Base-by-base conservation (phyloP, 2,888 invertebrate species). In the Rhingia rostrata region DNA sequence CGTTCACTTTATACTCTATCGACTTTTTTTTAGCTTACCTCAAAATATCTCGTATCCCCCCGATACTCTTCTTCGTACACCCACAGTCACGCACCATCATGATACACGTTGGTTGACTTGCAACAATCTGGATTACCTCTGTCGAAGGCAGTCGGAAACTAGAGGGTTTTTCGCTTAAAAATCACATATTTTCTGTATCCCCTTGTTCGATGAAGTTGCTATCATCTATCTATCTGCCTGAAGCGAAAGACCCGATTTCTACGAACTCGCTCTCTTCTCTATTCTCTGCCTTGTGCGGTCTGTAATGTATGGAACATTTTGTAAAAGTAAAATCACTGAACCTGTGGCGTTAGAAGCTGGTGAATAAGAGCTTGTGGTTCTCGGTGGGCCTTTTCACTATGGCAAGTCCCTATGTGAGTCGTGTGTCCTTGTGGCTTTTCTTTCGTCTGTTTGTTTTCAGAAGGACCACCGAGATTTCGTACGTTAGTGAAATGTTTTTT, bases 321-420 rank as follows among this genome's bases (percentile, higher is more conserved):
- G 69, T 66, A 12, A 80, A 84, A 75, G 69, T 66, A 12, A 80
- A 84, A 75, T 80, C 80, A 66, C 64, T 60, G 74, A 69, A 63
- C 47, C 43, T 58, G 39, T 67, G 82, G 69, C 35, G 47, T 56
- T n/a, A 30, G 35, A 4, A 3, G 12, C 45, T 22, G 37, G 39
- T 32, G 45, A 30, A 9, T 33, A 47, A 58, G 2, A 49, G 41
- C 60, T 9, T 33, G 56, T n/a, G n/a, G 39, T 61, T 3, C 39
- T 9, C 39, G 49, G 30, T 37, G 39, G 49, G 51, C 70, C 39
- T 45, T 47, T 37, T 7, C 60, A 37, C 54, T 33, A 32, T 12
- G 5, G 43, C 37, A 60, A 47, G 69, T 39, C 1, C 22, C 22
- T 22, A 70, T 64, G 14, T 7, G 37, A 78, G 53, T 54, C 56